A percentile compares a stretch with the other conserved stretches of the same genome.
Conservation (phyloP, 2,113 vertebrate species). For the Apeltes quadracus region DNA sequence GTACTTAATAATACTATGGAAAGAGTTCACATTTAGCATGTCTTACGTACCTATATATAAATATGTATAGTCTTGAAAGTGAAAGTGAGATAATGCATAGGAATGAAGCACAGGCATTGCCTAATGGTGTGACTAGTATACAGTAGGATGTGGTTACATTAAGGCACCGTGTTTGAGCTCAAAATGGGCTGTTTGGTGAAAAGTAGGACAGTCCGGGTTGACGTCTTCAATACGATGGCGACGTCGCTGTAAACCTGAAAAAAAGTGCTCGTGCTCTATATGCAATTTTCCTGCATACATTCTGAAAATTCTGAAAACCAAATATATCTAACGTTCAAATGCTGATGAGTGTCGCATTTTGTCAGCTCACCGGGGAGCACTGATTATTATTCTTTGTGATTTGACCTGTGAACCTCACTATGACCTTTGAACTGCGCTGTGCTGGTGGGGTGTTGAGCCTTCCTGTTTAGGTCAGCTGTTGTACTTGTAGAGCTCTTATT, state of each 20-base stretch:
- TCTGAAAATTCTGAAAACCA: slow-evolving; percentile 57
- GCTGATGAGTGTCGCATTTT: slow-evolving; percentile 35
- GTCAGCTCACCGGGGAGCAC: slow-evolving; percentile 53
- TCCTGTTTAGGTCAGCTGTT: slow-evolving; percentile 33
- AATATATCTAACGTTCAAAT: slow-evolving; percentile 41
- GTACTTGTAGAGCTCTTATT: slow-evolving; percentile 48
- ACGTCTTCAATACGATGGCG: slow-evolving; percentile 8
- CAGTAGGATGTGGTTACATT: slow-evolving; percentile 23
- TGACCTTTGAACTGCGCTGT: slow-evolving; percentile 47
- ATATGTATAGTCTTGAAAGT: slow-evolving; percentile 48
- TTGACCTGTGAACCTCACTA: slow-evolving; percentile 59
- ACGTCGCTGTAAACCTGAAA: slow-evolving; percentile 28
- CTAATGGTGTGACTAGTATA: slow-evolving; percentile 24
- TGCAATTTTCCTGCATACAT: slow-evolving; percentile 55
- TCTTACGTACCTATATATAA: slow-evolving; percentile 53
- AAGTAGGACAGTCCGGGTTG: slow-evolving; percentile 34
- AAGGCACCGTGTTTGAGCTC: slow-evolving; percentile 58
- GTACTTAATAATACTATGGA: slow-evolving; percentile 41
- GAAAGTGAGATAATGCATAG: slow-evolving; percentile 39
- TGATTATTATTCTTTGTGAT: slow-evolving; percentile 41
- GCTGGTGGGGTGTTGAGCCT: slow-evolving; percentile 39
- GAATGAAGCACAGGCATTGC: slow-evolving; percentile 34
- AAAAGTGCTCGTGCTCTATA: slow-evolving; percentile 43
- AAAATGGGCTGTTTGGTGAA: slow-evolving; percentile 29
- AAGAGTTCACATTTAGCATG: slow-evolving; percentile 53